Evolutionary conservation across 2,797 vertebrate species (phyloP).

Genomic region (Poeciliopsis paucimaculata): DNA sequence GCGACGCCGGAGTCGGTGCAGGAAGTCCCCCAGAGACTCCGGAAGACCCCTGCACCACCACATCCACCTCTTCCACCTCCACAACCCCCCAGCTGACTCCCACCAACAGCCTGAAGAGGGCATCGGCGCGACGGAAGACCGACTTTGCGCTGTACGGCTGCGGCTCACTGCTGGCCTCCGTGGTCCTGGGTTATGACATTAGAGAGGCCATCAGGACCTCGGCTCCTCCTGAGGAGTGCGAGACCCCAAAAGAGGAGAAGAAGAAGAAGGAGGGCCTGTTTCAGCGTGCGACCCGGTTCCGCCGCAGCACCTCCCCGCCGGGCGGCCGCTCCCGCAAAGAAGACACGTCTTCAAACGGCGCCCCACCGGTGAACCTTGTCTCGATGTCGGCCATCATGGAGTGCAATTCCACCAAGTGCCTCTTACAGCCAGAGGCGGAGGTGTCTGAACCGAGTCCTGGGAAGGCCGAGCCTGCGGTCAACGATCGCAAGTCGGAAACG

Average conservation of each 20-base stretch:
- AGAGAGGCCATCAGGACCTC: slow-evolving; percentile 81
- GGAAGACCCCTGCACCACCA: slow-evolving; percentile 84
- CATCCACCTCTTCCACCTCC: slow-evolving; percentile 79
- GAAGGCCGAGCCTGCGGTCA: slow-evolving; percentile 22
- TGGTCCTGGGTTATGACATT: slow-evolving; percentile 90
- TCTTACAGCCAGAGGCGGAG: slow-evolving; percentile 78
- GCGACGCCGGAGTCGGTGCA: slow-evolving; percentile 48
- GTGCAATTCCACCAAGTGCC: slow-evolving; percentile 87
- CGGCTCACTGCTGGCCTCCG: slow-evolving; percentile 86
- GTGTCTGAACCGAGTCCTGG: slow-evolving; percentile 44
- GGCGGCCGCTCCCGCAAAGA: slow-evolving; percentile 77
- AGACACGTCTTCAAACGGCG: slow-evolving; percentile 63
- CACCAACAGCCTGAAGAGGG: slow-evolving; percentile 86
- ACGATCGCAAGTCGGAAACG: slow-evolving; percentile 35
- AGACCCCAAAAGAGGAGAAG: slow-evolving; percentile 80
- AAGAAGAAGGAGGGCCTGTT: slow-evolving; percentile 89
- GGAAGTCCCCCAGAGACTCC: slow-evolving; percentile 68
- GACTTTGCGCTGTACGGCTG: slow-evolving; percentile 87
- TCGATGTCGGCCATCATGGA: slow-evolving; percentile 87
- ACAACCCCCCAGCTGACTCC: slow-evolving; percentile 87
- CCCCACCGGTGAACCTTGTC: slow-evolving; percentile 80
- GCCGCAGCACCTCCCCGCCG: slow-evolving; percentile 84
- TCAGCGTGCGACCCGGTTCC: slow-evolving; percentile 86
- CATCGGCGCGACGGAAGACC: slow-evolving; percentile 79
- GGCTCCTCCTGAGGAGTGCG: slow-evolving; percentile 73